Percentiles rank a stretch among this genome's conserved stretches.
phyloP scores from a whole-genome alignment of 2,888 invertebrate genomes.

The Ryuthela nishihirai region DNA sequence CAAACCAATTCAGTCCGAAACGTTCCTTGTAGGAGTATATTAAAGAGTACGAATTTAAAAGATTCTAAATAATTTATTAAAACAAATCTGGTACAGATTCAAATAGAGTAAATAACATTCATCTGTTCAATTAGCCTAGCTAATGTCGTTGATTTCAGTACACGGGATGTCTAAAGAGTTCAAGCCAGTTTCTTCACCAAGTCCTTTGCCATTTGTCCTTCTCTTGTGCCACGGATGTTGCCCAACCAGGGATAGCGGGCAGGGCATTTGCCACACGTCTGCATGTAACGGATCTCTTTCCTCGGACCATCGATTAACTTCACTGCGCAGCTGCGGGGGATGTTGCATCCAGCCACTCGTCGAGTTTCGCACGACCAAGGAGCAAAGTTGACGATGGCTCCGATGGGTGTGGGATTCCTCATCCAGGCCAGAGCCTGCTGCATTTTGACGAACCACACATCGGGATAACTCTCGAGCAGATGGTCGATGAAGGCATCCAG shows the following conservation, averaged over 20 bases:
- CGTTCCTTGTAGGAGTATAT: too few relatives aligned
- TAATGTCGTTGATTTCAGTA: too few relatives aligned
- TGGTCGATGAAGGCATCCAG: conserved; percentile 76
- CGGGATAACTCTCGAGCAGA: conserved; percentile 56
- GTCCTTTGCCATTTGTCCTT: conserved; percentile 15
- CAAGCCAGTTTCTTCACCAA: conserved; percentile 17
- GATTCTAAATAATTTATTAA: too few relatives aligned
- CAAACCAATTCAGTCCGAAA: too few relatives aligned
- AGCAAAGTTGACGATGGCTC: conserved; percentile 44
- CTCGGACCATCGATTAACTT: conserved; percentile 61
- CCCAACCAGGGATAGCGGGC: conserved; percentile 81
- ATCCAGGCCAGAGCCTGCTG: conserved; percentile 73
- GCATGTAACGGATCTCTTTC: conserved; percentile 69
- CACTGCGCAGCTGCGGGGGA: conserved; percentile 22
- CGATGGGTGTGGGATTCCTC: conserved; percentile 63
- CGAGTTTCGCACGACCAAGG: conserved; percentile 21
- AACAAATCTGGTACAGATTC: too few relatives aligned
- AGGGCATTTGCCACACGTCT: conserved; percentile 77
- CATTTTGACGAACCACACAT: conserved; percentile 43
- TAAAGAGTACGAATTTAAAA: too few relatives aligned
- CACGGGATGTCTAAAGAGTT: too few relatives aligned
- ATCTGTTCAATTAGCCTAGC: too few relatives aligned
- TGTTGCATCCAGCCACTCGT: conserved; percentile 23
- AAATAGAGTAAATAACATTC: too few relatives aligned
- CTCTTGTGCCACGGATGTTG: conserved; percentile 53